Evolutionary conservation across 2,113 vertebrate species (phyloP).

Genomic region (Micronycteris hirsuta): DNA sequence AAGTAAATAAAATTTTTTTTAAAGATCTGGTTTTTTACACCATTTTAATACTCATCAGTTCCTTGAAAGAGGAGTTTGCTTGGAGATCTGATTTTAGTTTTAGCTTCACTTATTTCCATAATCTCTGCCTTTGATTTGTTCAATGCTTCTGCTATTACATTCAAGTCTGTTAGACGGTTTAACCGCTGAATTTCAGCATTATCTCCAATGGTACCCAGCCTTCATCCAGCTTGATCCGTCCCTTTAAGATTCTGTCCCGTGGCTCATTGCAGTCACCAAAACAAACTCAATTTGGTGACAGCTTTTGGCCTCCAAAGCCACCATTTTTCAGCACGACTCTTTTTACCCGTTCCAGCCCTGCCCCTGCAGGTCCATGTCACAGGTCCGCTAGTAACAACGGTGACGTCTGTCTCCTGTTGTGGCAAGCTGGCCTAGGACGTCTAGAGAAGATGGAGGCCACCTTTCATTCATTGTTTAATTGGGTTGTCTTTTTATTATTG

Average conservation of each 20-base stretch:
- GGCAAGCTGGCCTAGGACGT: background rate
- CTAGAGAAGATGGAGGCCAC: background rate
- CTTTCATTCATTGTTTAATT: too few species aligned
- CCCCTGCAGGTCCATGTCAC: too few species aligned
- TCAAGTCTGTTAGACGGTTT: conserved; percentile 89
- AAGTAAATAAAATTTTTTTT: too few species aligned
- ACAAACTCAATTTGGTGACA: conserved; percentile 93
- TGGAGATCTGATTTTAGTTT: conserved; percentile 91
- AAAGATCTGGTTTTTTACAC: conserved; percentile 83
- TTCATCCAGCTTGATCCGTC: conserved; percentile 93
- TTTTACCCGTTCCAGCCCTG: conserved; percentile 85
- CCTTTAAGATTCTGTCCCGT: conserved; percentile 95
- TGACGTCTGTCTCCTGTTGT: background rate
- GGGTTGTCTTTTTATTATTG: too few species aligned
- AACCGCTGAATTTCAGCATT: conserved; percentile 98
- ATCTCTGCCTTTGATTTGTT: conserved; percentile 92
- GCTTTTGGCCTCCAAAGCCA: conserved; percentile 88
- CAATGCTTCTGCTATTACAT: conserved; percentile 87
- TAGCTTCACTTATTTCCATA: conserved; percentile 94
- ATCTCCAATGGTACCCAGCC: conserved; percentile 96
- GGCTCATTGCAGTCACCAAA: conserved; percentile 98
- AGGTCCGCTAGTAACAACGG: background rate
- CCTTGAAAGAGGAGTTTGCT: conserved; percentile 92
- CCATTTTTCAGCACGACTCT: conserved; percentile 83
- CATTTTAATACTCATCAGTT: conserved; percentile 93